phyloP scores from a whole-genome alignment of 2,888 invertebrate genomes.

The Phorcus lineatus region DNA sequence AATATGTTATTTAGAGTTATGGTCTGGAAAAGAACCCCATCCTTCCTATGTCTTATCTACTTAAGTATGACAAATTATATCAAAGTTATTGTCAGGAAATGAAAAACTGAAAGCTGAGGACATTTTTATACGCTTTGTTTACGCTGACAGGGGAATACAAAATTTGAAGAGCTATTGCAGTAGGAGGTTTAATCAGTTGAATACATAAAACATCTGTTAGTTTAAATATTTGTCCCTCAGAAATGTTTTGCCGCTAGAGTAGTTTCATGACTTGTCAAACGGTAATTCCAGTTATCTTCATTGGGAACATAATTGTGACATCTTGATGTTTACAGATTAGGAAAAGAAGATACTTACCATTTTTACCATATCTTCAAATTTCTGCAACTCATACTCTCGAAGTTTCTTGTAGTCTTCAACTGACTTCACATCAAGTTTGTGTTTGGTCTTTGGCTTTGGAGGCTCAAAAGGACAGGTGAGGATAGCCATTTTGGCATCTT shows the following conservation, averaged over 20 bases:
- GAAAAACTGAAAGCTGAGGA: too few relatives aligned
- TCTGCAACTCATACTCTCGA: slow-evolving; percentile 94
- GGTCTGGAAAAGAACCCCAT: too few relatives aligned
- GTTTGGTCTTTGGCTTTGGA: slow-evolving; percentile 99
- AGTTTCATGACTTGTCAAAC: neutral
- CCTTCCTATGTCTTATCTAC: too few relatives aligned
- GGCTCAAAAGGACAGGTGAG: slow-evolving; percentile 99
- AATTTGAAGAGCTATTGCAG: too few relatives aligned
- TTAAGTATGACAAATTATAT: too few relatives aligned
- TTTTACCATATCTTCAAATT: slow-evolving; percentile 94
- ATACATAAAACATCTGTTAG: too few relatives aligned
- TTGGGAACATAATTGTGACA: neutral
- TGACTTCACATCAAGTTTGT: slow-evolving; percentile 97
- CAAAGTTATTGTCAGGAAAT: too few relatives aligned
- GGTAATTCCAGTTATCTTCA: neutral
- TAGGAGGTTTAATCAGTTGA: too few relatives aligned
- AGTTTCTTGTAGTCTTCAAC: slow-evolving; percentile 96
- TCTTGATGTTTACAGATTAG: neutral
- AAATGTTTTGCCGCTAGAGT: neutral
- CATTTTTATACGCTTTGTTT: too few relatives aligned
- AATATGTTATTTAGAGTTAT: too few relatives aligned
- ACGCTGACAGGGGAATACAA: too few relatives aligned
- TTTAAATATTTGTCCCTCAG: too few relatives aligned
- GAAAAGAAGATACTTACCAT: slow-evolving; percentile 71
- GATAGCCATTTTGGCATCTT: slow-evolving; percentile 95